These are phyloP conservation scores for Drosophila sturtevanti DNA, from an alignment of 1,140 invertebrate genomes.

Conservation along the genomic window DNA sequence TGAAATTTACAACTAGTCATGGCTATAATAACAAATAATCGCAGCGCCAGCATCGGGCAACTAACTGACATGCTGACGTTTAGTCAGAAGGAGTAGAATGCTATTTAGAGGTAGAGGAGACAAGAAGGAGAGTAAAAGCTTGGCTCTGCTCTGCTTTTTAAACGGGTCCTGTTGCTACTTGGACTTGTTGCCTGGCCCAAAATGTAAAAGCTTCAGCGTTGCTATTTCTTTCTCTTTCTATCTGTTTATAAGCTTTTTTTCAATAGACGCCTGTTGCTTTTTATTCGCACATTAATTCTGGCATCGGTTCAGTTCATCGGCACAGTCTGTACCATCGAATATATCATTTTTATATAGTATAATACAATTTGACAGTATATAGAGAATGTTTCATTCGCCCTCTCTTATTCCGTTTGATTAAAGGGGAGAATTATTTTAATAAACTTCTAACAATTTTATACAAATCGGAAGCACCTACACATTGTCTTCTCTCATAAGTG, in stretches of 20 bases:
- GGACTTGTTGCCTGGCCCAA: constrained; percentile 46
- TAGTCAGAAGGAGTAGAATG: too few species aligned
- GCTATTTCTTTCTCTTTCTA: constrained; percentile 32
- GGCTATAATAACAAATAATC: constrained; percentile 33
- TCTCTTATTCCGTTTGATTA: too few species aligned
- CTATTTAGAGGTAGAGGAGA: too few species aligned
- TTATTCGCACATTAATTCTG: neutral
- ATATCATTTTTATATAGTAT: too few species aligned
- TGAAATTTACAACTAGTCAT: constrained; percentile 55
- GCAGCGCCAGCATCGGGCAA: constrained; percentile 24
- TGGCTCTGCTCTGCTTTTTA: constrained; percentile 3
- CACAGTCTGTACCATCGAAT: too few species aligned
- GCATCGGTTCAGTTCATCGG: too few species aligned
- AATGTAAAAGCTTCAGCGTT: constrained; percentile 26
- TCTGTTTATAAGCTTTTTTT: constrained; percentile 9
- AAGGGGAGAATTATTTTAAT: too few species aligned
- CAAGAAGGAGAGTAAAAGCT: constrained; percentile 6
- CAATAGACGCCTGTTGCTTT: constrained; percentile 4
- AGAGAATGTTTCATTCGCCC: too few species aligned
- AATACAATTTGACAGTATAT: too few species aligned
- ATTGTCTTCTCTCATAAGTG: too few species aligned
- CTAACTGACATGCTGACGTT: neutral
- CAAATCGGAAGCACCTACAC: too few species aligned
- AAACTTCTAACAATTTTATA: too few species aligned
- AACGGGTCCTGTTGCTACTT: constrained; percentile 35